Evolutionary conservation across 2,888 invertebrate genomes (phyloP).

Genomic region (Panorpa germanica): DNA sequence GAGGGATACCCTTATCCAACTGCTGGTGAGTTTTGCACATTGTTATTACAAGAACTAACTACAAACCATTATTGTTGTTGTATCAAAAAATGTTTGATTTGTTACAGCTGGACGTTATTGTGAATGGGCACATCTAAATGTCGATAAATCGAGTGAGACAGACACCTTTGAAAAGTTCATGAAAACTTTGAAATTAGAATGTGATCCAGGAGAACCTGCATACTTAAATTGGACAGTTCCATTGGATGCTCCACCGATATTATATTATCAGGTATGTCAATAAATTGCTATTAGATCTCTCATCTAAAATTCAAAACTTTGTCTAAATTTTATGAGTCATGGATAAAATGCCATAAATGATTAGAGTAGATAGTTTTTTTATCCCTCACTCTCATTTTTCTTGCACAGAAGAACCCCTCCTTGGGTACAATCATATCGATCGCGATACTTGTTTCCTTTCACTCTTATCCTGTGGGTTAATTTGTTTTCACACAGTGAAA

Average conservation of each 20-base stretch:
- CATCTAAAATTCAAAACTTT: conserved; percentile 2
- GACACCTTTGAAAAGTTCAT: conserved; percentile 63
- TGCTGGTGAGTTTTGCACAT: conserved; percentile 31
- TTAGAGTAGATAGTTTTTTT: too few species aligned
- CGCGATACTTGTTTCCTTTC: too few species aligned
- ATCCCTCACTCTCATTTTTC: too few species aligned
- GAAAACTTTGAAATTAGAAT: conserved; percentile 54
- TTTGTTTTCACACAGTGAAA: too few species aligned
- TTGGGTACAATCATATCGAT: too few species aligned
- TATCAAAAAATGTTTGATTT: conserved; percentile 5
- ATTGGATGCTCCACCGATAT: conserved; percentile 58
- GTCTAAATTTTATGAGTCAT: not conserved
- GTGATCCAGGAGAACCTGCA: conserved; percentile 57
- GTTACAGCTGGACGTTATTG: conserved; percentile 56
- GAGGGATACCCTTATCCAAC: conserved; percentile 66
- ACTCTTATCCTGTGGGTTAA: too few species aligned
- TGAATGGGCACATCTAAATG: conserved; percentile 66
- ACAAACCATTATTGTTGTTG: not conserved
- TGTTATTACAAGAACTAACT: not conserved
- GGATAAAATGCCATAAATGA: too few species aligned
- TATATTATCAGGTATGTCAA: conserved; percentile 69
- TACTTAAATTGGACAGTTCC: conserved; percentile 73
- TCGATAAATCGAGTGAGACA: conserved; percentile 50
- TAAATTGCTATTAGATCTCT: conserved; percentile 1
- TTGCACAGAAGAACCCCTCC: too few species aligned